These are phyloP conservation scores for Coryphaenoides rupestris DNA, from an alignment of 2,113 vertebrate species.

Conservation along the genomic window DNA sequence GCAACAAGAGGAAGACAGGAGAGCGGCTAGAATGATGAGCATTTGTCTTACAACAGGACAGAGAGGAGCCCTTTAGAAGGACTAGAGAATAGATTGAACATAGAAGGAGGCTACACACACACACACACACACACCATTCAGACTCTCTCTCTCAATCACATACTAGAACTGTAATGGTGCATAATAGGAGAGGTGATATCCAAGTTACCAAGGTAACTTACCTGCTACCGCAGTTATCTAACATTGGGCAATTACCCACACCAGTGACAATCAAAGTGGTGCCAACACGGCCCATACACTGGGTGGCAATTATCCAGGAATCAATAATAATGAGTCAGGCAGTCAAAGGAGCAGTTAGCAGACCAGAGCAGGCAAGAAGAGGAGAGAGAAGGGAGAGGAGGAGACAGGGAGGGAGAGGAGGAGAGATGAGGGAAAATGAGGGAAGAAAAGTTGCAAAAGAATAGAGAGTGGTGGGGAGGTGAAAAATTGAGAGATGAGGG, in stretches of 20 bases:
- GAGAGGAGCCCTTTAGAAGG: too few species aligned
- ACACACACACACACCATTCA: background rate
- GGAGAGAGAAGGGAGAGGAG: background rate
- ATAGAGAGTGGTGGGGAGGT: background rate
- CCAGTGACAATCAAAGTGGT: slow-evolving; percentile 5
- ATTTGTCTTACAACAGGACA: too few species aligned
- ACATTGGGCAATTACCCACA: slow-evolving; percentile 47
- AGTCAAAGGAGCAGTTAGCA: slow-evolving; percentile 28
- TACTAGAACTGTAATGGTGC: background rate
- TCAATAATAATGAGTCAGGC: too few species aligned
- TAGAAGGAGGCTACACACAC: background rate
- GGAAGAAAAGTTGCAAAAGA: slow-evolving; percentile 11
- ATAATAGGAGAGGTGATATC: background rate
- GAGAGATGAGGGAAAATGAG: background rate
- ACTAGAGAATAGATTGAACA: too few species aligned
- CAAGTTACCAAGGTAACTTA: slow-evolving; percentile 12
- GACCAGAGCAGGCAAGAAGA: slow-evolving; percentile 25
- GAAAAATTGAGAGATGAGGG: background rate
- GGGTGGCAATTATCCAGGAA: too few species aligned
- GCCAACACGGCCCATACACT: too few species aligned
- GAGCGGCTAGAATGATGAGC: too few species aligned
- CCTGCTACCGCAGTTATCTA: slow-evolving; percentile 34
- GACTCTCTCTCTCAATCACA: background rate
- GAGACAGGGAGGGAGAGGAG: too few species aligned
- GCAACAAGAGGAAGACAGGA: too few species aligned